Percentiles rank a stretch among this genome's conserved stretches.
Conservation (phyloP, 2,888 invertebrate genomes). For the Drepanosiphum platanoidis region DNA sequence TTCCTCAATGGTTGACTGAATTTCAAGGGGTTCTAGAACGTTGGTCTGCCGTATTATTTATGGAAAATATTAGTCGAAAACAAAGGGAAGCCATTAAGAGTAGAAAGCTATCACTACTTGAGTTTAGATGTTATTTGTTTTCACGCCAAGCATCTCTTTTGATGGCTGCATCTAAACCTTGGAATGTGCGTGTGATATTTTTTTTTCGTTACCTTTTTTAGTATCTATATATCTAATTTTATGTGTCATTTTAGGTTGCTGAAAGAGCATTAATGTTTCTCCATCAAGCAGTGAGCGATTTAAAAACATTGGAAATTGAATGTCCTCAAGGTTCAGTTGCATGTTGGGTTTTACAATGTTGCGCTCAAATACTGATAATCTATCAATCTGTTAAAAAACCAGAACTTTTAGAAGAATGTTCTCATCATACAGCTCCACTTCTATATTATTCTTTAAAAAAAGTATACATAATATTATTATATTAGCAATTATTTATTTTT, state of each 20-base stretch:
- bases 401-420: slow-evolving; percentile 76
- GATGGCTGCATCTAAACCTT: slow-evolving; percentile 77
- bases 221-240: too few relatives aligned
- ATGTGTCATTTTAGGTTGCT: slow-evolving; percentile 74
- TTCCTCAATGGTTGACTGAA: slow-evolving; percentile 84
- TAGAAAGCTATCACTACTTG: slow-evolving; percentile 75
- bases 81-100: slow-evolving; percentile 70
- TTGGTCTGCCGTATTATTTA: slow-evolving; percentile 84
- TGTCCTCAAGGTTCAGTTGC: slow-evolving; percentile 85
- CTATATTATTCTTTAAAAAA: slow-evolving; percentile 91
- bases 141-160: slow-evolving; percentile 91
- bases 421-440: slow-evolving; percentile 84
- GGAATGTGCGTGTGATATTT: slow-evolving; percentile 75
- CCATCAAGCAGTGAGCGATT: slow-evolving; percentile 87
- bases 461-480: slow-evolving; percentile 70
- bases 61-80: slow-evolving; percentile 72
- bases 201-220: too few relatives aligned
- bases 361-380: slow-evolving; percentile 85
- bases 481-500: background rate
- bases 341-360: slow-evolving; percentile 91
- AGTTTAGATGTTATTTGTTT: slow-evolving; percentile 93
- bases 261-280: slow-evolving; percentile 89
- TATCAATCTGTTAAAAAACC: slow-evolving; percentile 78
- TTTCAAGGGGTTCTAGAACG: slow-evolving; percentile 83
- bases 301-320: slow-evolving; percentile 81